Conservation (phyloP, 2,888 invertebrate species). For the Crioceris asparagi region DNA sequence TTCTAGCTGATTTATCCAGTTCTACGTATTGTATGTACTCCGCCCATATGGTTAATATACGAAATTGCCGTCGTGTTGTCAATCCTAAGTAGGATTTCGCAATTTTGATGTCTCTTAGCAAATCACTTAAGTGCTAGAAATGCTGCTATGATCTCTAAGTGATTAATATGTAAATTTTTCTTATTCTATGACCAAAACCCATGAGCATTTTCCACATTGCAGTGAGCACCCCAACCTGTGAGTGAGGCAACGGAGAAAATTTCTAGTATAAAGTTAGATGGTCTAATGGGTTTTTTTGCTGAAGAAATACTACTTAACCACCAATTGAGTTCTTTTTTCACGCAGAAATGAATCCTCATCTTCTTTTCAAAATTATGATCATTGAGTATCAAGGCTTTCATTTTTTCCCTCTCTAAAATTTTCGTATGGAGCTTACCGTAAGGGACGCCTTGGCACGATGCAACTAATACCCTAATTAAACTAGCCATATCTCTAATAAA, state of each 20-base stretch:
- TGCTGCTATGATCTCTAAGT: slow-evolving; percentile 10
- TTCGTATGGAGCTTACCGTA: slow-evolving; percentile 26
- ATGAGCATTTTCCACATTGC: slow-evolving; percentile 7
- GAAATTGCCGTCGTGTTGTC: slow-evolving; percentile 16
- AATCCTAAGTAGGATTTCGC: slow-evolving; percentile 8
- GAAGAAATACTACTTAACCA: slow-evolving; percentile 5
- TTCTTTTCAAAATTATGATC: slow-evolving; percentile 2
- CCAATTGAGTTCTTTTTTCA: slow-evolving; percentile 6
- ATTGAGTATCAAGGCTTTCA: slow-evolving; percentile 9
- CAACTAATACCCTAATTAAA: slow-evolving; percentile 15
- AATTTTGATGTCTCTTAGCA: slow-evolving; percentile 6
- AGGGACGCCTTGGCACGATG: slow-evolving; percentile 24
- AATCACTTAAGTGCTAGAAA: slow-evolving; percentile 13
- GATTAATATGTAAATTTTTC: slow-evolving; percentile 14
- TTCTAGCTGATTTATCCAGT: slow-evolving; percentile 7
- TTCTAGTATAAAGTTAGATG: slow-evolving; percentile 8
- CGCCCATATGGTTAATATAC: slow-evolving; percentile 16
- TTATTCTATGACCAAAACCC: slow-evolving; percentile 18
- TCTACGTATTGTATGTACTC: slow-evolving; percentile 9
- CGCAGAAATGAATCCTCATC: slow-evolving; percentile 1
- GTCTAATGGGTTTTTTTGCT: slow-evolving; percentile 2
- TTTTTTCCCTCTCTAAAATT: slow-evolving; percentile 13
- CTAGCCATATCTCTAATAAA: slow-evolving; percentile 7
- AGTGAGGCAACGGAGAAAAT: slow-evolving; percentile 13
- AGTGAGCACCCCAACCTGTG: slow-evolving; percentile 20